Conservation (phyloP, 2,113 vertebrate species). For the Ptychochromis oligacanthus region DNA sequence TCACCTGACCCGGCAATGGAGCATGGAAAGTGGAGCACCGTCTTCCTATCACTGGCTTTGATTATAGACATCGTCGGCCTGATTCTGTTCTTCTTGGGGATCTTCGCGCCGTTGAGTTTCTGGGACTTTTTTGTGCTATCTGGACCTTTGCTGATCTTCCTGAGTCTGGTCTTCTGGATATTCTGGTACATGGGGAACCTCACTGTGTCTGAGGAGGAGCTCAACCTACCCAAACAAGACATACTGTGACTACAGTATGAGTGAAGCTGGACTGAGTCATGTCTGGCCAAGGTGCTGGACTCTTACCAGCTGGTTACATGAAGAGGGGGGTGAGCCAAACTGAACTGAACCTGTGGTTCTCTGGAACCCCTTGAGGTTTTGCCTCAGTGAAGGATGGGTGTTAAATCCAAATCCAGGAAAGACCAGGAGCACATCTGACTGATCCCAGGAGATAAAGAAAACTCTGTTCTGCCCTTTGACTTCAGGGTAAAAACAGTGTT, state of each 20-base stretch:
- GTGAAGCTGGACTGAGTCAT: background rate
- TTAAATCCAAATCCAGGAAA: background rate
- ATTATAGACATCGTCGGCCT: constrained; percentile 80
- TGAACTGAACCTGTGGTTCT: background rate
- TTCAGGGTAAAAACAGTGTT: background rate
- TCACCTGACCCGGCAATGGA: constrained; percentile 40
- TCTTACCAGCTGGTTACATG: background rate
- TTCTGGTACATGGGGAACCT: constrained; percentile 89
- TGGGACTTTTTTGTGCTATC: constrained; percentile 90
- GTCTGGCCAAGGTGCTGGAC: background rate
- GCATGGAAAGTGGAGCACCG: constrained; percentile 47
- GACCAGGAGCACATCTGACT: constrained; percentile 29
- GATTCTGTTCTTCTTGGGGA: constrained; percentile 82
- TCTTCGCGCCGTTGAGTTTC: constrained; percentile 78
- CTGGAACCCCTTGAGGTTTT: background rate
- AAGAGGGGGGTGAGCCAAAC: background rate
- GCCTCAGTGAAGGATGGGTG: background rate
- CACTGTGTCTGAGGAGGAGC: constrained; percentile 76
- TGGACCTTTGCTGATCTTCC: constrained; percentile 84
- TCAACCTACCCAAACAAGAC: constrained; percentile 49
- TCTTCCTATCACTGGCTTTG: constrained; percentile 77
- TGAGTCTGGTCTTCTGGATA: constrained; percentile 89
- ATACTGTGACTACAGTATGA: background rate
- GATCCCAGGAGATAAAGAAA: constrained; percentile 10
- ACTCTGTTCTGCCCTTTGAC: background rate